These are phyloP conservation scores for Clusia tigrina DNA, from an alignment of 2,888 invertebrate genomes.

Conservation along the genomic window DNA sequence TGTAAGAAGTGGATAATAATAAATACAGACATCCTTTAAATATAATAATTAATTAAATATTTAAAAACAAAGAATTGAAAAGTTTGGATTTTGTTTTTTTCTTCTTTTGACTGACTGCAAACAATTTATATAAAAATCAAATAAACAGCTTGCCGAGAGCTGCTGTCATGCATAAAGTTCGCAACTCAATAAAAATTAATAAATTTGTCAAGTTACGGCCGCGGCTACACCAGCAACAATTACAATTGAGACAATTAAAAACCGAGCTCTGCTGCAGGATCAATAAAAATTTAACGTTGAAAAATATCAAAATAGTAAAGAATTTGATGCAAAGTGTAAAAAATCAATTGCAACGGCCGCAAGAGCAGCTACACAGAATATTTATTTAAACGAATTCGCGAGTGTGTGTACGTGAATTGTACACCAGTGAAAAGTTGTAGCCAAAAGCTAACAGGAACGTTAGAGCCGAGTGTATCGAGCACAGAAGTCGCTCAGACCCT, in stretches of 20 bases:
- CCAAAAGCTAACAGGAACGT: too few relatives aligned
- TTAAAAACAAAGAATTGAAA: too few relatives aligned
- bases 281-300: not conserved
- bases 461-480: too few relatives aligned
- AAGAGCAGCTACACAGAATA: not conserved
- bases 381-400: not conserved
- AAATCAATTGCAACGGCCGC: not conserved
- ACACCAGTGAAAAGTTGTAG: too few relatives aligned
- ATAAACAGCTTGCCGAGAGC: not conserved
- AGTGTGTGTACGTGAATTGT: not conserved
- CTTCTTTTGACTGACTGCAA: too few relatives aligned
- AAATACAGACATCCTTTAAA: too few relatives aligned
- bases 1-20: too few relatives aligned
- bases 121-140: not conserved
- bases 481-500: too few relatives aligned
- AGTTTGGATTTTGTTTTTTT: too few relatives aligned
- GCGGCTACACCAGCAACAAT: not conserved
- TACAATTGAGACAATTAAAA: not conserved
- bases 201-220: not conserved
- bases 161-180: conserved; percentile 7
- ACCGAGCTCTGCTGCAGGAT: not conserved
- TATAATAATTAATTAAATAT: too few relatives aligned
- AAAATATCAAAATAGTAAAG: not conserved
- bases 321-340: not conserved
- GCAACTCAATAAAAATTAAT: not conserved